These are phyloP conservation scores for Anser cygnoides DNA, from an alignment of 2,113 vertebrate species.

Conservation along the genomic window DNA sequence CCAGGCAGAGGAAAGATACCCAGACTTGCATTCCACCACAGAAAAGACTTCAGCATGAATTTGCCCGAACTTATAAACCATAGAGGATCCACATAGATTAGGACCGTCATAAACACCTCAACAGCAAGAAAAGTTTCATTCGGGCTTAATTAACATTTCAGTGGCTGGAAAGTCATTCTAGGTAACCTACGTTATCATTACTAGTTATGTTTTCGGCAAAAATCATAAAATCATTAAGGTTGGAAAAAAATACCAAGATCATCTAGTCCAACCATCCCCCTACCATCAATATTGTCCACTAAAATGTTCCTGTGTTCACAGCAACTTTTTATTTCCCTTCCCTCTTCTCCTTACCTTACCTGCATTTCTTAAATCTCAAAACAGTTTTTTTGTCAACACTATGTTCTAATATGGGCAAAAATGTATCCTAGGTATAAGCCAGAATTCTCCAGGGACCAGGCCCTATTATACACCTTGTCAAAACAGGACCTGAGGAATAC, in stretches of 20 bases:
- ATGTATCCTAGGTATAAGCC: neutral
- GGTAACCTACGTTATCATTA: neutral
- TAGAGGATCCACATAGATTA: neutral
- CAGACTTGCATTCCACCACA: fast-evolving
- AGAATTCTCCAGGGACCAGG: neutral
- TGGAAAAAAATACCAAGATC: too few relatives aligned
- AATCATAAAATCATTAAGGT: too few relatives aligned
- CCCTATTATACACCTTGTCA: neutral
- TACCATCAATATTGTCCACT: too few relatives aligned
- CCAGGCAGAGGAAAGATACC: neutral
- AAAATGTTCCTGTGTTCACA: neutral
- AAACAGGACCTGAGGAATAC: neutral
- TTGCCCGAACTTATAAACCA: neutral
- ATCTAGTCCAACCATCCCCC: too few relatives aligned
- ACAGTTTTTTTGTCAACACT: neutral
- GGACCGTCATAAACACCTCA: neutral
- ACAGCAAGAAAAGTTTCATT: neutral
- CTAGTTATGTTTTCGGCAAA: neutral
- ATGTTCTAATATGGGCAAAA: neutral
- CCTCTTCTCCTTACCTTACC: neutral
- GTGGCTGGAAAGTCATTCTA: neutral
- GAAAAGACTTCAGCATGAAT: neutral
- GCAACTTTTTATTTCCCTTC: neutral
- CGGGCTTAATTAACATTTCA: neutral
- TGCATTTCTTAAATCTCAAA: neutral